Evolutionary conservation across 2,113 vertebrate genomes (phyloP).

Genomic region (Seriola dumerili): DNA sequence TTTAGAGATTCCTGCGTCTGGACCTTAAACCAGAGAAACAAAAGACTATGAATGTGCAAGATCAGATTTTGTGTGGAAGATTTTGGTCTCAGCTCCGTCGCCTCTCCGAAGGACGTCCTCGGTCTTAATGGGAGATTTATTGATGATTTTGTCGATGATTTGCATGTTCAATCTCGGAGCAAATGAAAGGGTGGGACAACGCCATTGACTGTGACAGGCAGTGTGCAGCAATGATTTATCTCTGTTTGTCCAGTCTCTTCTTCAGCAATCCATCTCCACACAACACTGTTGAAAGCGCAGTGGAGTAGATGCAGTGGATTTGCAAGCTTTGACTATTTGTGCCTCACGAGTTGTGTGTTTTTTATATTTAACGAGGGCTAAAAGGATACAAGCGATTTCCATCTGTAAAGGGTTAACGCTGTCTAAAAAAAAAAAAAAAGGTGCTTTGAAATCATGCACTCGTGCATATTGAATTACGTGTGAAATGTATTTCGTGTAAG

Average conservation of each 20-base stretch:
- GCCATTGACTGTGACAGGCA: conserved; percentile 64
- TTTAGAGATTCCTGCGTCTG: conserved; percentile 61
- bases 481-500: conserved; percentile 82
- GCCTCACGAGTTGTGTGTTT: conserved; percentile 6
- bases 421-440: conserved; percentile 23
- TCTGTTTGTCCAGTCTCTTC: conserved; percentile 64
- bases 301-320: neutral
- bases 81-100: conserved; percentile 23
- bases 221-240: conserved; percentile 62
- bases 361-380: conserved; percentile 80
- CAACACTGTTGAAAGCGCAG: conserved; percentile 1
- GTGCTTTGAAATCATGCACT: conserved; percentile 68
- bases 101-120: conserved; percentile 52
- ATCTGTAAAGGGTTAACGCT: conserved; percentile 55
- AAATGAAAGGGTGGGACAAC: conserved; percentile 77
- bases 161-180: conserved; percentile 55
- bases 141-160: conserved; percentile 67
- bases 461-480: conserved; percentile 79
- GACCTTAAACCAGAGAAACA: conserved; percentile 50
- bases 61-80: conserved; percentile 3
- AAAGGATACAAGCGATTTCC: conserved; percentile 72
- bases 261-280: conserved; percentile 38
- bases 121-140: conserved; percentile 67
- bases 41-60: conserved; percentile 39
- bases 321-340: neutral